Evolutionary conservation across 2,888 invertebrate species (phyloP).

Genomic region (Lasius platythorax): DNA sequence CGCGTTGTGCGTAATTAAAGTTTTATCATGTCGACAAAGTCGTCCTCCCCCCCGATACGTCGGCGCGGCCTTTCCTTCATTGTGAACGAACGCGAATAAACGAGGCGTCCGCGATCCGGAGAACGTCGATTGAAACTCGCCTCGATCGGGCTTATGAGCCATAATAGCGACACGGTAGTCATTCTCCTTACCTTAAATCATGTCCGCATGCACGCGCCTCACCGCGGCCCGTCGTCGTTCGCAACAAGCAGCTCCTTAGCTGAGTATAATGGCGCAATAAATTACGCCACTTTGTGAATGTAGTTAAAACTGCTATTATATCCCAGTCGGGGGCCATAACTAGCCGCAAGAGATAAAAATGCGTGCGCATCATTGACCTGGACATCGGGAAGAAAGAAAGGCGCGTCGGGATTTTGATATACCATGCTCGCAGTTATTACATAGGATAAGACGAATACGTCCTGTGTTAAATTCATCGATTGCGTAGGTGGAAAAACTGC

Average conservation of each 20-base stretch:
- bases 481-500: constrained; percentile 49
- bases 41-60: background rate
- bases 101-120: constrained; percentile 66
- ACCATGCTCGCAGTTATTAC: constrained; percentile 27
- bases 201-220: constrained; percentile 72
- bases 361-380: constrained; percentile 63
- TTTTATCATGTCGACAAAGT: constrained; percentile 34
- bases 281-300: constrained; percentile 76
- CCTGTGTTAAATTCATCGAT: constrained; percentile 33
- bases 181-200: constrained; percentile 74
- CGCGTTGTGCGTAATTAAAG: constrained; percentile 22
- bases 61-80: constrained; percentile 34
- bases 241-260: constrained; percentile 76
- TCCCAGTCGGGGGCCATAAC: constrained; percentile 70
- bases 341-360: constrained; percentile 73
- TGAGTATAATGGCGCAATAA: constrained; percentile 77
- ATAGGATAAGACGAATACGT: constrained; percentile 47
- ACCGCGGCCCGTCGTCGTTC: constrained; percentile 63
- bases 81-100: constrained; percentile 57
- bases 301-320: constrained; percentile 75
- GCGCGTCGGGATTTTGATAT: constrained; percentile 26
- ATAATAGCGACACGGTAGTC: constrained; percentile 74
- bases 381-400: constrained; percentile 19
- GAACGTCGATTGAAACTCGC: constrained; percentile 64
- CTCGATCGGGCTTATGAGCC: constrained; percentile 60